These are phyloP conservation scores for Caenorhabditis panamensis DNA, from an alignment of 2,888 invertebrate genomes.

Conservation along the genomic window DNA sequence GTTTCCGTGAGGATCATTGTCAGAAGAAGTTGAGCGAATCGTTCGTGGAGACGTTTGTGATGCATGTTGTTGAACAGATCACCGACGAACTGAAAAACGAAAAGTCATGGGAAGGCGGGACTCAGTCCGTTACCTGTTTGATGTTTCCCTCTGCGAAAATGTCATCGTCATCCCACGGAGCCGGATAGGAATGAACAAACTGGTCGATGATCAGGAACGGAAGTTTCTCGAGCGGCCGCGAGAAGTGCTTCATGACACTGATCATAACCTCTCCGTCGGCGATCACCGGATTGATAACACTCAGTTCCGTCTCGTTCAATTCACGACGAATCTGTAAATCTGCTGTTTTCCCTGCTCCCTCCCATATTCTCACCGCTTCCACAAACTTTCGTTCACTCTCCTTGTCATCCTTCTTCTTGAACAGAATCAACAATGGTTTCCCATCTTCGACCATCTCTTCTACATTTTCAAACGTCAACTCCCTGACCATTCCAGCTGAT, in stretches of 20 bases:
- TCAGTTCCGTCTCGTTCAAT: not conserved
- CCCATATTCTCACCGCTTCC: conserved; percentile 21
- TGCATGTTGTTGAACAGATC: conserved; percentile 40
- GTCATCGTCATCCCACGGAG: conserved; percentile 38
- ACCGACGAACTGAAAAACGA: conserved; percentile 41
- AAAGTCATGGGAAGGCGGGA: not conserved
- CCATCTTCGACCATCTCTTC: conserved; percentile 49
- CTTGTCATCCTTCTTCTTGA: conserved; percentile 20
- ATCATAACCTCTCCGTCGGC: conserved; percentile 30
- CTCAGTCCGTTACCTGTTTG: conserved; percentile 7
- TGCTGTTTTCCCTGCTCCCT: too few relatives aligned
- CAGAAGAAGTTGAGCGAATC: conserved; percentile 9
- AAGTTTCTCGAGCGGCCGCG: conserved; percentile 4
- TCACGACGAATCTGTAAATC: conserved; percentile 49
- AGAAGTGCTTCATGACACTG: conserved; percentile 18
- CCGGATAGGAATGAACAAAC: conserved; percentile 40
- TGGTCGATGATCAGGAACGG: conserved; percentile 53
- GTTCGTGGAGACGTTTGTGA: conserved; percentile 35
- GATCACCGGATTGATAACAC: conserved; percentile 22
- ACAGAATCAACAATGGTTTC: conserved; percentile 43
- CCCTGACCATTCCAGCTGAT: conserved; percentile 33
- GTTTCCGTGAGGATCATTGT: conserved; percentile 12
- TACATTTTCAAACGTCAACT: conserved; percentile 49
- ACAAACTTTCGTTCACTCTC: conserved; percentile 31
- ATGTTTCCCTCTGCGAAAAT: conserved; percentile 46